These are phyloP conservation scores for Austrofundulus limnaeus DNA, from an alignment of 2,113 vertebrate genomes.

Conservation along the genomic window DNA sequence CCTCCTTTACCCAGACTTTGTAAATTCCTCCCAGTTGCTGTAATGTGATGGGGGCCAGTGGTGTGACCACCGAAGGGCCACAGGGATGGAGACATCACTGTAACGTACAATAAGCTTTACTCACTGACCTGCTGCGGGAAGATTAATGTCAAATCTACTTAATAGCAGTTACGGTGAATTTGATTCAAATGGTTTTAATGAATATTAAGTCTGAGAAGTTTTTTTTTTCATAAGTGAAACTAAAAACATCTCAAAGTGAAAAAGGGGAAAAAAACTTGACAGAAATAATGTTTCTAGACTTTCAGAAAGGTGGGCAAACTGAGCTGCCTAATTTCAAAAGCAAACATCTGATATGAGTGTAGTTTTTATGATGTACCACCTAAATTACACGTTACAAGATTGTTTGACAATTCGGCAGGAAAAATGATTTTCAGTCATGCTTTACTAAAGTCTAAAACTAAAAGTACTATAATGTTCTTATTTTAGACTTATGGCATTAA, in stretches of 20 bases:
- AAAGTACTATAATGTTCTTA: too few relatives aligned
- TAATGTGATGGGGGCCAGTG: slow-evolving; percentile 67
- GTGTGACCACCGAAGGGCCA: slow-evolving; percentile 63
- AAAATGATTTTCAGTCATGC: too few relatives aligned
- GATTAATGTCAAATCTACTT: slow-evolving; percentile 62
- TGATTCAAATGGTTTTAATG: slow-evolving; percentile 34
- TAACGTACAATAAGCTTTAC: slow-evolving; percentile 66
- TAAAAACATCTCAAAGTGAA: neutral
- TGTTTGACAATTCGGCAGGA: too few relatives aligned
- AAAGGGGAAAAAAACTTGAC: neutral
- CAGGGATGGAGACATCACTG: slow-evolving; percentile 67
- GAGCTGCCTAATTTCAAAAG: neutral
- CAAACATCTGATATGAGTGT: neutral
- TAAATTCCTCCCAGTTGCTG: slow-evolving; percentile 73
- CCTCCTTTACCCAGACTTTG: slow-evolving; percentile 57
- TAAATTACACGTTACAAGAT: neutral
- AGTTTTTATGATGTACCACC: neutral
- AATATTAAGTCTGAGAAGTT: neutral
- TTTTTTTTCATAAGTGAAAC: slow-evolving; percentile 3
- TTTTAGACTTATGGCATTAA: too few relatives aligned
- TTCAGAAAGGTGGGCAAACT: neutral
- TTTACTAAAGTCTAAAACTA: too few relatives aligned
- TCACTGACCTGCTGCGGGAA: slow-evolving; percentile 54
- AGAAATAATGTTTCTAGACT: neutral
- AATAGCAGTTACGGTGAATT: slow-evolving; percentile 26